Percentiles rank a stretch among this genome's conserved stretches.
Evolutionary conservation across 2,113 vertebrate species (phyloP).

Genomic region (Anoura caudifer): DNA sequence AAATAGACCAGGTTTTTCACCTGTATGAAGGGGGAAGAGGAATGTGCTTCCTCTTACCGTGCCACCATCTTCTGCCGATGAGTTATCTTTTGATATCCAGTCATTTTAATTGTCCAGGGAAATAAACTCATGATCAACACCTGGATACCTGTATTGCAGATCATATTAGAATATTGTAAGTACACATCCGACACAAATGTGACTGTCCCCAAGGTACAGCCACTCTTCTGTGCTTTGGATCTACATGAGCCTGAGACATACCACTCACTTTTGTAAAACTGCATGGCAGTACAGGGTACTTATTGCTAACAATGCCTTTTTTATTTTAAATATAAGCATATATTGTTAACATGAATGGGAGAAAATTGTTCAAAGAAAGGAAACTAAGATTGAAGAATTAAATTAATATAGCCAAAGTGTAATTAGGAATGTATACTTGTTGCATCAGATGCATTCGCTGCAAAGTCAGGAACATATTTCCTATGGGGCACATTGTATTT

Average conservation of each 20-base stretch:
- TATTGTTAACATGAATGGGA: not conserved
- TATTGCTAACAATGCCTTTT: not conserved
- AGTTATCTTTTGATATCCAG: not conserved
- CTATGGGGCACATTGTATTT: not conserved
- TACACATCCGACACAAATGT: not conserved
- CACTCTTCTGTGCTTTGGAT: not conserved
- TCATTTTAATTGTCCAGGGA: constrained; percentile 8
- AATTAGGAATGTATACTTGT: not conserved
- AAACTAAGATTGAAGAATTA: not conserved
- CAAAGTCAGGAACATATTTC: not conserved
- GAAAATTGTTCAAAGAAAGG: not conserved
- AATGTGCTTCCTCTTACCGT: too few species aligned
- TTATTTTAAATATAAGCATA: not conserved
- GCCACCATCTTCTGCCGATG: too few species aligned
- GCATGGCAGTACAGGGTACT: fast-evolving
- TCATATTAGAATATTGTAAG: not conserved
- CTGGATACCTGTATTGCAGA: not conserved
- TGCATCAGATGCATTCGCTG: not conserved
- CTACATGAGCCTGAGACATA: not conserved
- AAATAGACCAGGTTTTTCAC: too few species aligned
- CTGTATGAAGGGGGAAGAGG: too few species aligned
- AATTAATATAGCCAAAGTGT: not conserved
- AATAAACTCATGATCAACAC: not conserved
- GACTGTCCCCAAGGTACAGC: not conserved
- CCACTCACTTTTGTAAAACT: not conserved